A percentile compares a stretch with the other conserved stretches of the same genome.
These are phyloP conservation scores for Phaetusa simplex DNA, from an alignment of 2,113 vertebrate genomes.

Conservation along the genomic window DNA sequence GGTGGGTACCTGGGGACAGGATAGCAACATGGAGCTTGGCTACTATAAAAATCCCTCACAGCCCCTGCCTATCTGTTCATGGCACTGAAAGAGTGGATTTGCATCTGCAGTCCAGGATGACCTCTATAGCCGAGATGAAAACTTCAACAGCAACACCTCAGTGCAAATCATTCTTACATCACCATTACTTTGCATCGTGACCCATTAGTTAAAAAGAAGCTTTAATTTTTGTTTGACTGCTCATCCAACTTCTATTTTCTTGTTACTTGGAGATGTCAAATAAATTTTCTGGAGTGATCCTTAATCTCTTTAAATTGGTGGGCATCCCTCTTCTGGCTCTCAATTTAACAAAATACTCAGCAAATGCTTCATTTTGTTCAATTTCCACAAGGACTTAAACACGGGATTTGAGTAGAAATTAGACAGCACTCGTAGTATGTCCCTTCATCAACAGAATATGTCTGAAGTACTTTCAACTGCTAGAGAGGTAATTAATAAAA, in stretches of 20 bases:
- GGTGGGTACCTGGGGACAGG: not conserved
- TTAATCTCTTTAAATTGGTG: not conserved
- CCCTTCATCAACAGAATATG: not conserved
- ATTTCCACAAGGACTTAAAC: not conserved
- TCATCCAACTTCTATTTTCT: not conserved
- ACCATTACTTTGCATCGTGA: not conserved
- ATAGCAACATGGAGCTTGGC: not conserved
- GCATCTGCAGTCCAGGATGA: not conserved
- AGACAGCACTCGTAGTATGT: not conserved
- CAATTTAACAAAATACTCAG: not conserved
- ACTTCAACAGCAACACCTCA: not conserved
- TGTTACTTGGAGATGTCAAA: not conserved
- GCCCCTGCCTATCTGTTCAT: too few relatives aligned
- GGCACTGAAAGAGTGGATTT: not conserved
- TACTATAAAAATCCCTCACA: not conserved
- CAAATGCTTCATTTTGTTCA: not conserved
- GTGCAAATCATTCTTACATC: not conserved
- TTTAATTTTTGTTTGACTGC: not conserved
- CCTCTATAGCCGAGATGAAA: not conserved
- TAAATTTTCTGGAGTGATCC: not conserved
- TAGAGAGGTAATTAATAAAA: slow-evolving; percentile 2
- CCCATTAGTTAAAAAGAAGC: not conserved
- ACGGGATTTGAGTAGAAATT: not conserved
- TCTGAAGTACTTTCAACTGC: not conserved
- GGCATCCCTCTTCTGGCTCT: not conserved